phyloP scores from a whole-genome alignment of 2,113 vertebrate species.

The Lepus europaeus region DNA sequence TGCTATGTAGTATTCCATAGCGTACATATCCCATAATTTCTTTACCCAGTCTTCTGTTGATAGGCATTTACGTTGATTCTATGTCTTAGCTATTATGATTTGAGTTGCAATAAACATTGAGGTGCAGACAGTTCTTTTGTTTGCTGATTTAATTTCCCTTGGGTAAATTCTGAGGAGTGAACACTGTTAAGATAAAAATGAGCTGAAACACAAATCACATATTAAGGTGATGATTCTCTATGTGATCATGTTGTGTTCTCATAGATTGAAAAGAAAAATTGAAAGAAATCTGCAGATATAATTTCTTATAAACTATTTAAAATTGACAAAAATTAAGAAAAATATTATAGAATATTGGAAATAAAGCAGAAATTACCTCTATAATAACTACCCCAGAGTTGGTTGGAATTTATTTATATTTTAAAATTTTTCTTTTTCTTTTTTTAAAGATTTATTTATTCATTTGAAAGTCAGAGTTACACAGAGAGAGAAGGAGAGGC shows the following conservation, averaged over 20 bases:
- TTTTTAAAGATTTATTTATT: too few species aligned
- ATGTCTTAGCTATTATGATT: too few species aligned
- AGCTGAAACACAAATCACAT: not conserved
- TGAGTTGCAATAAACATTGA: too few species aligned
- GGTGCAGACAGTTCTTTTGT: too few species aligned
- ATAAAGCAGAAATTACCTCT: not conserved
- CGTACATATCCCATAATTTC: too few species aligned
- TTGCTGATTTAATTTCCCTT: too few species aligned
- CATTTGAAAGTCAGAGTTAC: too few species aligned
- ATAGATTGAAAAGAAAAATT: slow-evolving; percentile 8
- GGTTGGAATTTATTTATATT: slow-evolving; percentile 32
- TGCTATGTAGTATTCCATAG: too few species aligned
- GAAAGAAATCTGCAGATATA: not conserved
- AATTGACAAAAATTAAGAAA: not conserved
- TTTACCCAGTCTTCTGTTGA: too few species aligned
- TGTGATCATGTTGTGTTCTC: not conserved
- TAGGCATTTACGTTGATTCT: too few species aligned
- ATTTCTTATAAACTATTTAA: slow-evolving; percentile 20
- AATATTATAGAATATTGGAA: not conserved
- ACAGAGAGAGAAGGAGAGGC: too few species aligned
- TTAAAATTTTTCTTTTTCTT: not conserved
- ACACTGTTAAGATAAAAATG: not conserved
- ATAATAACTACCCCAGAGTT: not conserved
- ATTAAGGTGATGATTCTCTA: not conserved
- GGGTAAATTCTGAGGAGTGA: too few species aligned